Percentiles rank a stretch among this genome's conserved stretches.
These are phyloP conservation scores for Gambelia wislizenii DNA, from an alignment of 2,797 vertebrate genomes.

Conservation along the genomic window DNA sequence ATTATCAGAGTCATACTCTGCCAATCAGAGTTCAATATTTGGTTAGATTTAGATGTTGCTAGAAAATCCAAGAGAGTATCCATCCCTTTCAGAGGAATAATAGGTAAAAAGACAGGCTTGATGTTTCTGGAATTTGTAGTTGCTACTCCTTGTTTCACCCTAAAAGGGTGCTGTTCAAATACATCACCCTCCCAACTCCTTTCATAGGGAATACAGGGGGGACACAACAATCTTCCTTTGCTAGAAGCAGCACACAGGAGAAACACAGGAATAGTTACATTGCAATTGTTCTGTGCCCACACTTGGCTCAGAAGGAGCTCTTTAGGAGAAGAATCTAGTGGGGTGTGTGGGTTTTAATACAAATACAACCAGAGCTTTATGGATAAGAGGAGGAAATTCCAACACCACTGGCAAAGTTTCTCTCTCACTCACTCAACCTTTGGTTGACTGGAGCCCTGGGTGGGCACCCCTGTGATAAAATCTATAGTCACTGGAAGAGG, in stretches of 20 bases:
- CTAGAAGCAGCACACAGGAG: not conserved
- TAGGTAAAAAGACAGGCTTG: not conserved
- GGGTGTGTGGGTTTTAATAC: not conserved
- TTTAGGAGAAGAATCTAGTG: not conserved
- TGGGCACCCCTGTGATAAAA: not conserved
- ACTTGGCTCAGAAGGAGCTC: not conserved
- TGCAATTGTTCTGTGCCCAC: not conserved
- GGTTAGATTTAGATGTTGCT: not conserved
- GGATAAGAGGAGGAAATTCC: not conserved
- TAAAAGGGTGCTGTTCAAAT: not conserved
- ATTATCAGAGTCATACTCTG: not conserved
- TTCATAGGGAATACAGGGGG: not conserved
- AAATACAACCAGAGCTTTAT: not conserved
- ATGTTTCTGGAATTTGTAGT: not conserved
- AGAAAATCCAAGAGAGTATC: constrained; percentile 15
- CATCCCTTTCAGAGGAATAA: not conserved
- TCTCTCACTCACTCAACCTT: not conserved
- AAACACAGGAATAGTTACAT: not conserved
- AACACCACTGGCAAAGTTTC: not conserved
- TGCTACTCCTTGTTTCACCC: not conserved
- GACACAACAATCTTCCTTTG: not conserved
- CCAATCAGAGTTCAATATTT: not conserved
- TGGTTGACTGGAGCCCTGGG: not conserved
- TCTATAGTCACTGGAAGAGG: not conserved
- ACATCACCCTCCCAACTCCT: not conserved